Evolutionary conservation across 2,113 vertebrate genomes (phyloP).

Genomic region (Calypte anna): DNA sequence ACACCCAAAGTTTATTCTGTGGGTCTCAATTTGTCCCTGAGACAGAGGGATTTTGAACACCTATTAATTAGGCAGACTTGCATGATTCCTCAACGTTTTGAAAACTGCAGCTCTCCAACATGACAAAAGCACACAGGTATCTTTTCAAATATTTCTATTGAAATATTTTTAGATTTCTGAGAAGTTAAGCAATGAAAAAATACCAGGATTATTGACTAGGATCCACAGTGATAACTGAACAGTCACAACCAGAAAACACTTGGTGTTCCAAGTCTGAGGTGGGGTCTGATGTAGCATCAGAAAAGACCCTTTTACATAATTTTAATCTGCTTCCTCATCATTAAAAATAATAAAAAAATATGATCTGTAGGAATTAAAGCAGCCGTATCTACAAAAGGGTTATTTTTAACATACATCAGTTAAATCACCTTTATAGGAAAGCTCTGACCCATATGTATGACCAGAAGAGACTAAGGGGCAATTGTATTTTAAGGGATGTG

Average conservation of each 20-base stretch:
- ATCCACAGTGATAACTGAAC: not conserved
- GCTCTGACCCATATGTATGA: not conserved
- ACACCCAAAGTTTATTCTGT: conserved; percentile 3
- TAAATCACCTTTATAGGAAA: not conserved
- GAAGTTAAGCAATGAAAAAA: not conserved
- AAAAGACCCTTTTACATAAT: not conserved
- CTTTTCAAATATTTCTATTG: not conserved
- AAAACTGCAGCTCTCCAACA: not conserved
- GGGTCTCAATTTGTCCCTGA: not conserved
- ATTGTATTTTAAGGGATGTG: not conserved
- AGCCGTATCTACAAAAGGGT: not conserved
- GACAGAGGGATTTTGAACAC: not conserved
- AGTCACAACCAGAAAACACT: not conserved
- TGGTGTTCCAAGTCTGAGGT: not conserved
- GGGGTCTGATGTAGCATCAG: not conserved
- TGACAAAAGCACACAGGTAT: not conserved
- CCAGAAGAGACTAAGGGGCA: not conserved
- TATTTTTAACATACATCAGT: not conserved
- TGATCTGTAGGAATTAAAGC: not conserved
- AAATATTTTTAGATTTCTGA: not conserved
- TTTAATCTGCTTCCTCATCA: not conserved
- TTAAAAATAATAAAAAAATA: not conserved
- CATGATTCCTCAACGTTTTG: not conserved
- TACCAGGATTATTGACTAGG: not conserved
- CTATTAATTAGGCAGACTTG: not conserved